Base-by-base conservation (phyloP, 92 coral and sea anemone species). In the Anthopleura xanthogrammica region DNA sequence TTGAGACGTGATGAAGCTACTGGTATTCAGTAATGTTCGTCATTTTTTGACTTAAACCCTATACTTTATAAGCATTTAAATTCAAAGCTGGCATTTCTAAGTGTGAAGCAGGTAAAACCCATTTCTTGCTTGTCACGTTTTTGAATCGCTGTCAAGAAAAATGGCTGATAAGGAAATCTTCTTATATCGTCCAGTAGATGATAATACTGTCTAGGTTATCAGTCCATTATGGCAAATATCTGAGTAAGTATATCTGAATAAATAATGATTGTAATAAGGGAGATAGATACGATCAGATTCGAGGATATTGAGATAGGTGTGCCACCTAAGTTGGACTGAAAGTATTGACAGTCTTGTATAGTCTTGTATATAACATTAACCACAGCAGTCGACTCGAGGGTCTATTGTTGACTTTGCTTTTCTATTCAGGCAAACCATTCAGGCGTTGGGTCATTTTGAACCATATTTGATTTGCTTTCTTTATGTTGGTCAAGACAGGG, bases 401-500 rank as follows among this genome's bases (percentile, higher is more conserved):
- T 5, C 70, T 58, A 60, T 79, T 79, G 48, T 60, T 29, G 68
- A 41, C 78, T 75, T 75, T 16, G 55, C 55, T 22, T 52, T 43
- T 60, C 66, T 19, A 56, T 79, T 56, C 42, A 56, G n/a, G 39
- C 54, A 64, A 80, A 80, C 24, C 68, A 80, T 80, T 72, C 75
- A 80, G 46, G 83, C 75, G 76, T 79, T 58, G 9, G 72, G 54
- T 80, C 60, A 77, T 48, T 77, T 77, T 41, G 29, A 80, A 62
- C 23, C 78, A 42, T 75, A 75, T 75, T 42, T 68, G 74, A 68
- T 68, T 68, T 68, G 74, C 74, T 68, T 68, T 29, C 74, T 68
- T 68, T 68, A 68, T 68, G 74, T 68, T 68, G 43, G 42, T 68
- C 74, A 68, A 68, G 74, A 87, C 80, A 86, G 76, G 82, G 83